A percentile compares a stretch with the other conserved stretches of the same genome.
These are phyloP conservation scores for Apistogramma diplotaenia DNA, from an alignment of 2,113 vertebrate genomes.

Conservation along the genomic window DNA sequence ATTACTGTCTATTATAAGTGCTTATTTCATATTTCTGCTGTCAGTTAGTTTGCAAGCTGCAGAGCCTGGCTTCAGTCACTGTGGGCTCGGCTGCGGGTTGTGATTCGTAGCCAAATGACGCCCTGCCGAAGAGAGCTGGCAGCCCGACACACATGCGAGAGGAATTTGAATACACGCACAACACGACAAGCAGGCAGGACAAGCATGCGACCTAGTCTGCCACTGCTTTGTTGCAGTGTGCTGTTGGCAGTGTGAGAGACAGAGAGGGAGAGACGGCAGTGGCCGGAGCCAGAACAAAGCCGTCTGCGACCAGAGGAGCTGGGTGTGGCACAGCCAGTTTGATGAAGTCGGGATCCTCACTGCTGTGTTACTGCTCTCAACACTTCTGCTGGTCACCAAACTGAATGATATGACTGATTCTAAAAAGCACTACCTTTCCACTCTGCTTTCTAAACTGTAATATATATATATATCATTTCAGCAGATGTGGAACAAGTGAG, in stretches of 20 bases:
- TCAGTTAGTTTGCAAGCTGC: slow-evolving; percentile 18
- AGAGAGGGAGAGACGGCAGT: slow-evolving; percentile 11
- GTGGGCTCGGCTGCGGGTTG: background rate
- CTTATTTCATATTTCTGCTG: slow-evolving; percentile 28
- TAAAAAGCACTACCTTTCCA: background rate
- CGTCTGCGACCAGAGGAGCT: slow-evolving; percentile 52
- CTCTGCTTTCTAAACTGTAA: background rate
- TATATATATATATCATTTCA: background rate
- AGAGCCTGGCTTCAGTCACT: slow-evolving; percentile 41
- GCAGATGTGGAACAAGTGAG: background rate
- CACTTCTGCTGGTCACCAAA: background rate
- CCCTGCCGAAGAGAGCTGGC: slow-evolving; percentile 23
- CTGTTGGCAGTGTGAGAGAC: slow-evolving; percentile 15
- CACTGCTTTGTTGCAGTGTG: slow-evolving; percentile 38
- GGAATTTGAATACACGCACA: slow-evolving; percentile 49
- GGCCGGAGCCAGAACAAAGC: slow-evolving; percentile 65
- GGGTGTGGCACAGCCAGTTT: slow-evolving; percentile 51
- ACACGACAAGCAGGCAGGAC: slow-evolving; percentile 8
- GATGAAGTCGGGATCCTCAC: slow-evolving; percentile 27
- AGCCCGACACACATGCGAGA: slow-evolving; percentile 17
- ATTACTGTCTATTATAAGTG: slow-evolving; percentile 39
- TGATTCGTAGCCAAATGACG: slow-evolving; percentile 27
- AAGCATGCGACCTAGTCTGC: slow-evolving; percentile 43
- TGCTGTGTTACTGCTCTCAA: background rate
- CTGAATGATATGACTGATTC: background rate